Conservation (phyloP, 2,888 invertebrate species). For the Epiperipatus broadwayi region DNA sequence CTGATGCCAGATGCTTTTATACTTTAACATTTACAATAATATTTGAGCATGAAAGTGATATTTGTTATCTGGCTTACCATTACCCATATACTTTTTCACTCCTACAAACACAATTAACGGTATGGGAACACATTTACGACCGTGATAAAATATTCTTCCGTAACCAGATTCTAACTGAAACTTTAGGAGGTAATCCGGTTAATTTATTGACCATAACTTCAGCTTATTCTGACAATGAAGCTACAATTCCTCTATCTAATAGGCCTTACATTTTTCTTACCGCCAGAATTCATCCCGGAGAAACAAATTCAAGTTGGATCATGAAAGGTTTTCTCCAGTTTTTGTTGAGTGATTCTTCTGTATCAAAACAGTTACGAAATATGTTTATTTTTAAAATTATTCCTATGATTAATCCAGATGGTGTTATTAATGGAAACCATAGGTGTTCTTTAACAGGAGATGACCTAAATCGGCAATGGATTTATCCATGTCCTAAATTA, state of each 20-base stretch:
- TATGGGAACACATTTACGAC: slow-evolving; percentile 35
- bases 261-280: slow-evolving; percentile 41
- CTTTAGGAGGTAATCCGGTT: slow-evolving; percentile 49
- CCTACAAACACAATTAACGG: slow-evolving; percentile 41
- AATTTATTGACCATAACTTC: slow-evolving; percentile 54
- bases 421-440: slow-evolving; percentile 66
- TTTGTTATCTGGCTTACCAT: slow-evolving; percentile 68
- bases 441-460: slow-evolving; percentile 63
- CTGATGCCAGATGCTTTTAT: slow-evolving; percentile 38
- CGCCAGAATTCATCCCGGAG: slow-evolving; percentile 65
- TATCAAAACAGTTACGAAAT: slow-evolving; percentile 42
- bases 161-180: slow-evolving; percentile 46
- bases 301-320: slow-evolving; percentile 70
- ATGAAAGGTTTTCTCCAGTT: slow-evolving; percentile 53
- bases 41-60: slow-evolving; percentile 52
- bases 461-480: slow-evolving; percentile 69
- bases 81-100: slow-evolving; percentile 47
- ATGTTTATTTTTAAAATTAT: slow-evolving; percentile 63
- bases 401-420: slow-evolving; percentile 73
- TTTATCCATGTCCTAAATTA: slow-evolving; percentile 46
- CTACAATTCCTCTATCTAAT: slow-evolving; percentile 7
- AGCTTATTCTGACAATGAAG: slow-evolving; percentile 5
- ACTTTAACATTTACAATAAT: slow-evolving; percentile 57
- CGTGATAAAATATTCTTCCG: slow-evolving; percentile 39
- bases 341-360: slow-evolving; percentile 38